phyloP scores from a whole-genome alignment of 2,888 invertebrate genomes.

The Coremacera marginata region DNA sequence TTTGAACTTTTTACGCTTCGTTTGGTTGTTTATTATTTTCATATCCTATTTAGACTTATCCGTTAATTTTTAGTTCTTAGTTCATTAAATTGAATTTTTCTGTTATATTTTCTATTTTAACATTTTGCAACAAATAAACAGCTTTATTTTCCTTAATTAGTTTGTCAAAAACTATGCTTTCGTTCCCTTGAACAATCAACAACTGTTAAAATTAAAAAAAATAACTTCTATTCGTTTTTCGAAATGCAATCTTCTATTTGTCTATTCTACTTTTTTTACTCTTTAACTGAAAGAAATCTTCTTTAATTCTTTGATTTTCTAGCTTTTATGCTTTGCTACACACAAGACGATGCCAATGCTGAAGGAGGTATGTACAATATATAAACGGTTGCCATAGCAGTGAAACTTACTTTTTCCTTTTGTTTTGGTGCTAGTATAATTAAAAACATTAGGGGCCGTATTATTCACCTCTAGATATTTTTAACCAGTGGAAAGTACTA shows the following conservation, averaged over 20 bases:
- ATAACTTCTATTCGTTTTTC: slow-evolving; percentile 42
- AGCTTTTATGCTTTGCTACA: slow-evolving; percentile 96
- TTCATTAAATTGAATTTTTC: neutral
- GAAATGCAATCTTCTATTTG: slow-evolving; percentile 43
- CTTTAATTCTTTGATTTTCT: slow-evolving; percentile 70
- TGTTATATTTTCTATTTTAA: neutral
- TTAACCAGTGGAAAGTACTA: too few species aligned
- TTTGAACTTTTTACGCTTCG: slow-evolving; percentile 21
- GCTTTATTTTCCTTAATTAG: neutral
- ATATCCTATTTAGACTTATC: neutral
- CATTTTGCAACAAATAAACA: neutral
- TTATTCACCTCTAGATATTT: too few species aligned
- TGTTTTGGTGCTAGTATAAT: slow-evolving; percentile 10
- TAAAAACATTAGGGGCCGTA: neutral
- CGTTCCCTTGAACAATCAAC: slow-evolving; percentile 74
- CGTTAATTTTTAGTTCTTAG: neutral
- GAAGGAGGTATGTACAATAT: slow-evolving; percentile 85
- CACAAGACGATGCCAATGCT: slow-evolving; percentile 90
- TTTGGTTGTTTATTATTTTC: neutral
- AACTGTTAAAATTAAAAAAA: slow-evolving; percentile 47
- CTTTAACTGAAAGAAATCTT: slow-evolving; percentile 49
- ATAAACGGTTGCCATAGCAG: slow-evolving; percentile 29
- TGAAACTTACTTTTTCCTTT: neutral
- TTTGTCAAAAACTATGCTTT: slow-evolving; percentile 38
- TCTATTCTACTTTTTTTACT: slow-evolving; percentile 25